Evolutionary conservation across 2,113 vertebrate species (phyloP).

Genomic region (Myotis lucifugus): DNA sequence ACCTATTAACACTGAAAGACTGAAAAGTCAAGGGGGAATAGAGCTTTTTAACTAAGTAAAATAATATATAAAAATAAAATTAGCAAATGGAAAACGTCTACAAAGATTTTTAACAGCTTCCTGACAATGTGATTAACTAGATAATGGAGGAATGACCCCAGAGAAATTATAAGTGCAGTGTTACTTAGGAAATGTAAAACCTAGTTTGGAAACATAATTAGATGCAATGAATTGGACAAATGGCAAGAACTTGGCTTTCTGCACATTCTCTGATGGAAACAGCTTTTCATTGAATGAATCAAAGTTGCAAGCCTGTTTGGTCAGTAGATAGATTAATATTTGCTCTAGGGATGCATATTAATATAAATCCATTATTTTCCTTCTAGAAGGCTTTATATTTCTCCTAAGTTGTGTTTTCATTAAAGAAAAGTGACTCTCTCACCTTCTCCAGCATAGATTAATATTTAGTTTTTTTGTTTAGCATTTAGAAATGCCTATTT

Average conservation of each 20-base stretch:
- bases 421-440: not conserved
- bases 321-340: not conserved
- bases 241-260: slow-evolving; percentile 33
- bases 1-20: not conserved
- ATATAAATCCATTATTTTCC: slow-evolving; percentile 9
- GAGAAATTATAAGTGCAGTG: slow-evolving; percentile 8
- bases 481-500: not conserved
- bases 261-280: not conserved
- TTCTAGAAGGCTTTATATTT: not conserved
- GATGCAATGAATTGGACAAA: not conserved
- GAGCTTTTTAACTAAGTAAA: slow-evolving; percentile 8
- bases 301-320: not conserved
- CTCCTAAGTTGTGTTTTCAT: not conserved
- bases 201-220: slow-evolving; percentile 11
- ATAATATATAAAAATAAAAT: not conserved
- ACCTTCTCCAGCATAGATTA: not conserved
- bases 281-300: not conserved
- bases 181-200: slow-evolving; percentile 39
- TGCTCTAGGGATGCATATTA: not conserved
- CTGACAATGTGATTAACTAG: slow-evolving; percentile 23
- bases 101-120: not conserved
- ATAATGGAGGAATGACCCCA: not conserved
- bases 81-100: not conserved
- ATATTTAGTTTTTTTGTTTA: slow-evolving; percentile 33
- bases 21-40: not conserved